Percentiles rank a stretch among this genome's conserved stretches.
Evolutionary conservation across 92 coral and sea anemone species (phyloP).

Genomic region (Heliopora coerulea): DNA sequence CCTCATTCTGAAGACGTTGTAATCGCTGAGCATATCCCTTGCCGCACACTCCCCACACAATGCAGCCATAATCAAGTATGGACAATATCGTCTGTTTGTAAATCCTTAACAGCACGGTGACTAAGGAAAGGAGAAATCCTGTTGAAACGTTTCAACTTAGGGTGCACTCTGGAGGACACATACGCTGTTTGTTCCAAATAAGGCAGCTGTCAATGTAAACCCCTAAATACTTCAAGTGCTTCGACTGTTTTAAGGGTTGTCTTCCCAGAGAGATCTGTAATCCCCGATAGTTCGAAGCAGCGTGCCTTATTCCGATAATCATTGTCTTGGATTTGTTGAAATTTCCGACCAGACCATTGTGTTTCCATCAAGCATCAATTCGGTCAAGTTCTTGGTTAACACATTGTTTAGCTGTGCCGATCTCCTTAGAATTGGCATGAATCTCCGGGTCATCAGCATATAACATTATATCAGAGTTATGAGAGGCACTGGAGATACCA

Average conservation of each 20-base stretch:
- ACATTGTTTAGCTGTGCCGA: conserved; percentile 30
- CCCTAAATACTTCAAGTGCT: conserved; percentile 39
- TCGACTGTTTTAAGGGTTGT: conserved; percentile 40
- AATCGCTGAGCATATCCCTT: conserved; percentile 26
- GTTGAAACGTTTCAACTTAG: conserved; percentile 46
- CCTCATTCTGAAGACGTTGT: conserved; percentile 49
- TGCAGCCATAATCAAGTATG: conserved; percentile 46
- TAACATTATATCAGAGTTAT: conserved; percentile 40
- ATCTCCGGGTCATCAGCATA: conserved; percentile 50
- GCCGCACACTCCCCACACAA: conserved; percentile 43
- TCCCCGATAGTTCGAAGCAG: conserved; percentile 17
- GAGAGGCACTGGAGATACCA: conserved; percentile 47
- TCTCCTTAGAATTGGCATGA: conserved; percentile 36
- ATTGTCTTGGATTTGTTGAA: conserved; percentile 47
- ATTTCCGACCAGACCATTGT: conserved; percentile 46
- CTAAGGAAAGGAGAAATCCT: conserved; percentile 41
- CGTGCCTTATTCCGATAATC: conserved; percentile 46
- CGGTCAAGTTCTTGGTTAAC: conserved; percentile 32
- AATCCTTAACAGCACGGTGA: conserved; percentile 26
- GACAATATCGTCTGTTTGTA: conserved; percentile 55
- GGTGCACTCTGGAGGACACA: conserved; percentile 13
- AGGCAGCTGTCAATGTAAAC: conserved; percentile 33
- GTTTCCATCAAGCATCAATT: not conserved
- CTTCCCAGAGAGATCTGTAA: conserved; percentile 35
- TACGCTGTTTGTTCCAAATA: conserved; percentile 16